Percentiles rank a stretch among this genome's conserved stretches.
Evolutionary conservation across 2,113 vertebrate species (phyloP).

Genomic region (Gymnorhina tibicen): DNA sequence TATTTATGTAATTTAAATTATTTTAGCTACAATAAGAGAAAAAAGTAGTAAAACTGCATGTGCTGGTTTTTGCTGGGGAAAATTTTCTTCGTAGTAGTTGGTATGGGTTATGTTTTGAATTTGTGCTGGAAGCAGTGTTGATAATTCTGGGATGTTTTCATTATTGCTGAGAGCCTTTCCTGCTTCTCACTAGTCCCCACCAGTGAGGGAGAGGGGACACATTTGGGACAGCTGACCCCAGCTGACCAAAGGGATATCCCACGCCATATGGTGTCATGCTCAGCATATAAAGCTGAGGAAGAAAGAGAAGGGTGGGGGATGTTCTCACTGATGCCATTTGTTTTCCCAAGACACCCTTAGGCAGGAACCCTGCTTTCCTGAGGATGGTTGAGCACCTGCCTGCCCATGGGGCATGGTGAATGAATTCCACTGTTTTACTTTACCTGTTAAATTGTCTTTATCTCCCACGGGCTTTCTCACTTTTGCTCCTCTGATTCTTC

Average conservation of each 20-base stretch:
- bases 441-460: neutral
- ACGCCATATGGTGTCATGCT: neutral
- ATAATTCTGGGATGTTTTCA: neutral
- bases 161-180: neutral
- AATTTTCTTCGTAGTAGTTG: neutral
- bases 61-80: neutral
- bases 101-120: neutral
- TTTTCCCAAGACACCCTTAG: neutral
- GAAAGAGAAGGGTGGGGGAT: no score
- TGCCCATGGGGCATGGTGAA: neutral
- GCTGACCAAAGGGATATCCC: neutral
- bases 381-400: neutral
- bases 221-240: neutral
- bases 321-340: neutral
- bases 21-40: neutral
- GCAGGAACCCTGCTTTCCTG: neutral
- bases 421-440: neutral
- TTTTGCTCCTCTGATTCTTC: neutral
- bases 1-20: neutral
- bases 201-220: neutral
- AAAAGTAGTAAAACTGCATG: neutral
- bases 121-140: neutral
- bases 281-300: neutral
- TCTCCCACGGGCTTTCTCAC: neutral
- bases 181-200: neutral